A percentile compares a stretch with the other conserved stretches of the same genome.
Evolutionary conservation across 2,797 vertebrate genomes (phyloP).

Genomic region (Intellagama lesueurii): DNA sequence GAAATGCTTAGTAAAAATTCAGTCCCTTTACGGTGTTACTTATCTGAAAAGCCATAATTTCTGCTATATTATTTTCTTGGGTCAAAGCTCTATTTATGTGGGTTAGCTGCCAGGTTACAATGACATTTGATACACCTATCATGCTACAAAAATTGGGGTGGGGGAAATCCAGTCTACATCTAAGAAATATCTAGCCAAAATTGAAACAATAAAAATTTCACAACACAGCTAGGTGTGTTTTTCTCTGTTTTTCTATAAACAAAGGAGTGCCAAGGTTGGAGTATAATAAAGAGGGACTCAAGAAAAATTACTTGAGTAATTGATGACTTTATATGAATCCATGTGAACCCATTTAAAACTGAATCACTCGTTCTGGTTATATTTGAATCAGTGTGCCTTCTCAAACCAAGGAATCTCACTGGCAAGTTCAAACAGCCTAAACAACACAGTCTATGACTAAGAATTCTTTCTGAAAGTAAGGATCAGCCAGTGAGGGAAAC

Average conservation of each 20-base stretch:
- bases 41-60: slow-evolving; percentile 58
- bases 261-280: slow-evolving; percentile 64
- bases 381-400: slow-evolving; percentile 24
- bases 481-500: background rate
- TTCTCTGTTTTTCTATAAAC: slow-evolving; percentile 65
- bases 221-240: slow-evolving; percentile 58
- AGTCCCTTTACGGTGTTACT: slow-evolving; percentile 56
- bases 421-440: slow-evolving; percentile 4
- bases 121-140: slow-evolving; percentile 59
- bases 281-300: slow-evolving; percentile 48
- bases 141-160: slow-evolving; percentile 57
- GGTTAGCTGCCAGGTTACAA: slow-evolving; percentile 26
- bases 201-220: slow-evolving; percentile 65
- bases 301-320: slow-evolving; percentile 44
- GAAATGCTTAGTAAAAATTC: slow-evolving; percentile 68
- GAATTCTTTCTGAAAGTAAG: background rate
- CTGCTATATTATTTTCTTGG: slow-evolving; percentile 55
- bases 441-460: background rate
- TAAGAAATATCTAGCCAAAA: slow-evolving; percentile 58
- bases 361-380: background rate
- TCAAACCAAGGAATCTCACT: slow-evolving; percentile 10
- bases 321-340: slow-evolving; percentile 38
- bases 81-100: slow-evolving; percentile 66
- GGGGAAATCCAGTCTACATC: slow-evolving; percentile 45
- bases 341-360: slow-evolving; percentile 46